Conservation (phyloP, 2,797 vertebrate species). For the Rhabdophis nuchalis region DNA sequence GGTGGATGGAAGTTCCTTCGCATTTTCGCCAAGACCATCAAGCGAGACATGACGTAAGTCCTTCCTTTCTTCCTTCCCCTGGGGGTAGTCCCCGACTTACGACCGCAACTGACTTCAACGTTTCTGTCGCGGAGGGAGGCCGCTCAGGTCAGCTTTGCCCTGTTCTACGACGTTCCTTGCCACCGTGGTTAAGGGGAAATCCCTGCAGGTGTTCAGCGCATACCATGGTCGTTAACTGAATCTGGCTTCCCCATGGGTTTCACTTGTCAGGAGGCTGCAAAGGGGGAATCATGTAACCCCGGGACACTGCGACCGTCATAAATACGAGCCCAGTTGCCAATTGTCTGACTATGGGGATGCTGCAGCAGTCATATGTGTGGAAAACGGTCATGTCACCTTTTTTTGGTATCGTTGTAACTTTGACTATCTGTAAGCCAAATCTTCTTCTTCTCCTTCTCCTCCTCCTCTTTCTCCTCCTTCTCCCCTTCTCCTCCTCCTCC, state of each 20-base stretch:
- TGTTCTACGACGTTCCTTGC: background rate
- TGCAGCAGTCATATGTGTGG: background rate
- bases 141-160: background rate
- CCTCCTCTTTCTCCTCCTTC: too few species aligned
- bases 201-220: too few species aligned
- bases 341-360: background rate
- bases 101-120: accelerated
- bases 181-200: too few species aligned
- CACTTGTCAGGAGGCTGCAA: background rate
- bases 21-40: conserved; percentile 83
- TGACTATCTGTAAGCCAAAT: too few species aligned
- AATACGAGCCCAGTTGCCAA: background rate
- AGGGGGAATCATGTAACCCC: background rate
- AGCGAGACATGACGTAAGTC: conserved; percentile 88
- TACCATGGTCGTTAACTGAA: background rate
- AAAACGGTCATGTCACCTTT: too few species aligned
- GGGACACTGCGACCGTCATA: background rate
- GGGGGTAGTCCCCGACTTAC: background rate
- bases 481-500: too few species aligned
- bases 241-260: background rate
- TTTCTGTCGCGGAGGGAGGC: background rate
- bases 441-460: too few species aligned
- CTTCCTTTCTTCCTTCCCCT: background rate
- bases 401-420: background rate
- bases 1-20: conserved; percentile 87